These are phyloP conservation scores for Hyperoplus immaculatus DNA, from an alignment of 2,797 vertebrate genomes.

Conservation along the genomic window DNA sequence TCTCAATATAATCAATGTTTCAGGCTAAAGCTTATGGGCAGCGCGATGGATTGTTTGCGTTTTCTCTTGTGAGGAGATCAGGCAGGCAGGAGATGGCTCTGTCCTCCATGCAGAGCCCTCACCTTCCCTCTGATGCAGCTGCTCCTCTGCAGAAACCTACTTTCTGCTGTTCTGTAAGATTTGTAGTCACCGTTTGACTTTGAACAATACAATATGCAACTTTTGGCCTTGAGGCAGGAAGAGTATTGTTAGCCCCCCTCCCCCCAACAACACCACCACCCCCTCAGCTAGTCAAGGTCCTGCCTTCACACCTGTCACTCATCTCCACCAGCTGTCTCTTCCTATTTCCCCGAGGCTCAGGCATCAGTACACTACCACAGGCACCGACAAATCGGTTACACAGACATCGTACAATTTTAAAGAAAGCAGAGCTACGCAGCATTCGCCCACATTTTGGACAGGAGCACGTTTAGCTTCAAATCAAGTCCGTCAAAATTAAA, in stretches of 20 bases:
- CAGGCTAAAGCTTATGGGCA: constrained; percentile 13
- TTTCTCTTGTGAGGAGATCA: constrained; percentile 62
- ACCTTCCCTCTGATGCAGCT: constrained; percentile 68
- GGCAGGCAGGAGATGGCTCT: constrained; percentile 67
- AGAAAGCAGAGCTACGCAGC: background rate
- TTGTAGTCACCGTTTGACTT: constrained; percentile 25
- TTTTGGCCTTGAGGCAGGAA: constrained; percentile 12
- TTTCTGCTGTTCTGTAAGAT: constrained; percentile 38
- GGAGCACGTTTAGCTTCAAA: background rate
- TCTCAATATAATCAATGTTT: constrained; percentile 3
- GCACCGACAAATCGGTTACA: background rate
- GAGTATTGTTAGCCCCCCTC: background rate
- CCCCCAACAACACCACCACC: background rate
- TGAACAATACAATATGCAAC: constrained; percentile 10
- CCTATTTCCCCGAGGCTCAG: constrained; percentile 28
- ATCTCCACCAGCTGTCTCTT: constrained; percentile 12
- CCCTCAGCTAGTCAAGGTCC: constrained; percentile 29
- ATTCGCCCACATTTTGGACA: constrained; percentile 2
- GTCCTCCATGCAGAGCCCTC: constrained; percentile 62
- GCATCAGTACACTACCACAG: constrained; percentile 18
- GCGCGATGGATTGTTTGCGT: constrained; percentile 26
- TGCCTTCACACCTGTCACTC: constrained; percentile 33
- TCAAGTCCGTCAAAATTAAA: constrained; percentile 3
- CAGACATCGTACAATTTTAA: background rate
- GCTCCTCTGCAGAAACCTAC: constrained; percentile 59